phyloP scores from a whole-genome alignment of 2,888 invertebrate genomes.

The Hyposoter didymator region DNA sequence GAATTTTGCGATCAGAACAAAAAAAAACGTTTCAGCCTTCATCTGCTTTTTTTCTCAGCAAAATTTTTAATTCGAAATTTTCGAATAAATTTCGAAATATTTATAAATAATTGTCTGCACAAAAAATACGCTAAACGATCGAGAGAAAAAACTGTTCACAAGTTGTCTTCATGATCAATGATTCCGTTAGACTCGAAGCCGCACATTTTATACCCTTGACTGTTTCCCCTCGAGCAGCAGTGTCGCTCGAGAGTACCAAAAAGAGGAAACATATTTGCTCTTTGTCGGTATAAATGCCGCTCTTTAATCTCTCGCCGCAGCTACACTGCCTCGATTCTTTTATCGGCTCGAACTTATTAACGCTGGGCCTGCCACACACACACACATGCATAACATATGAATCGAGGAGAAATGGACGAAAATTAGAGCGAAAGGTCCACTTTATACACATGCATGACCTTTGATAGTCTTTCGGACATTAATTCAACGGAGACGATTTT shows the following conservation, averaged over 20 bases:
- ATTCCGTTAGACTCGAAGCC: conserved; percentile 53
- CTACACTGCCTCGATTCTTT: conserved; percentile 40
- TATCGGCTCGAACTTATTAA: conserved; percentile 65
- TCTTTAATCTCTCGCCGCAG: conserved; percentile 63
- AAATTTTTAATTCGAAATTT: too few relatives aligned
- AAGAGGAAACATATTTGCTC: conserved; percentile 42
- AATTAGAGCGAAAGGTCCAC: conserved; percentile 40
- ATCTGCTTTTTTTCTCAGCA: too few relatives aligned
- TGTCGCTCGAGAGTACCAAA: neutral
- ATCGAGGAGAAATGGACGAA: conserved; percentile 34
- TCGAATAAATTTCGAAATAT: too few relatives aligned
- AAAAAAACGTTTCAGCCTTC: too few relatives aligned
- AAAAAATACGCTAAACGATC: neutral
- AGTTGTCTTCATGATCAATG: conserved; percentile 51
- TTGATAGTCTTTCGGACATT: conserved; percentile 32
- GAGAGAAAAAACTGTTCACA: neutral
- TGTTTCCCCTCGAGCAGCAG: conserved; percentile 3
- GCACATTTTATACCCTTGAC: conserved; percentile 8
- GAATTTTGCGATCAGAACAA: too few relatives aligned
- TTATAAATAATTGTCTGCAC: too few relatives aligned
- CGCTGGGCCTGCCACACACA: conserved; percentile 7
- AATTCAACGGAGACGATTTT: conserved; percentile 36
- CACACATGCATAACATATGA: neutral
- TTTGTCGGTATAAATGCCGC: conserved; percentile 61
- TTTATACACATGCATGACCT: conserved; percentile 21